Evolutionary conservation across 2,113 vertebrate genomes (phyloP).

Genomic region (Empidonax alnorum): DNA sequence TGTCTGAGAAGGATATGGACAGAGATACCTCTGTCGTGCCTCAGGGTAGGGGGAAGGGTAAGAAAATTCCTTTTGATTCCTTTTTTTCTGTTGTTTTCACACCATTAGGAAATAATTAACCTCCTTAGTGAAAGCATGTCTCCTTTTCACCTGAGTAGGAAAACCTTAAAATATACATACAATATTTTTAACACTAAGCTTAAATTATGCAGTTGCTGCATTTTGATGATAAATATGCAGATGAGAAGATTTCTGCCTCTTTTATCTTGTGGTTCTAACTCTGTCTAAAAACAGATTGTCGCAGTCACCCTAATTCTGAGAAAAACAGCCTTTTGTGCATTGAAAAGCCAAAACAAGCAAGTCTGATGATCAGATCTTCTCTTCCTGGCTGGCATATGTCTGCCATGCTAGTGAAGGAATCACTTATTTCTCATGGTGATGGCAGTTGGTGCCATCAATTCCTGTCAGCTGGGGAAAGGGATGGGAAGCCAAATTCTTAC

Average conservation of each 20-base stretch:
- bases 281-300: conserved; percentile 74
- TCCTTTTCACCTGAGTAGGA: conserved; percentile 74
- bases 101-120: conserved; percentile 80
- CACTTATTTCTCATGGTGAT: conserved; percentile 32
- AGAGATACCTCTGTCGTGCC: not conserved
- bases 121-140: conserved; percentile 68
- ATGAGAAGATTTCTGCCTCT: conserved; percentile 60
- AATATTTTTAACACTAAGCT: conserved; percentile 75
- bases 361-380: conserved; percentile 53
- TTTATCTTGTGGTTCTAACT: conserved; percentile 57
- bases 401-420: conserved; percentile 54
- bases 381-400: conserved; percentile 51
- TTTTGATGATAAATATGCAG: conserved; percentile 77
- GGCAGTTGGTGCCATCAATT: conserved; percentile 60
- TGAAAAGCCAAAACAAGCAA: conserved; percentile 64
- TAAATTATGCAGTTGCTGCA: conserved; percentile 77
- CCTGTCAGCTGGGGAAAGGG: conserved; percentile 46
- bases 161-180: conserved; percentile 76
- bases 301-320: conserved; percentile 68
- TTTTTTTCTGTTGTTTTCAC: conserved; percentile 63
- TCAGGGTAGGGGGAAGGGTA: conserved; percentile 47
- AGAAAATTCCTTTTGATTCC: conserved; percentile 61
- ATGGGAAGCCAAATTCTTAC: conserved; percentile 16
- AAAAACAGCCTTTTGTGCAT: conserved; percentile 68
- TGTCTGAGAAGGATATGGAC: not conserved